phyloP scores from a whole-genome alignment of 2,797 vertebrate species.

The Gambelia wislizenii region DNA sequence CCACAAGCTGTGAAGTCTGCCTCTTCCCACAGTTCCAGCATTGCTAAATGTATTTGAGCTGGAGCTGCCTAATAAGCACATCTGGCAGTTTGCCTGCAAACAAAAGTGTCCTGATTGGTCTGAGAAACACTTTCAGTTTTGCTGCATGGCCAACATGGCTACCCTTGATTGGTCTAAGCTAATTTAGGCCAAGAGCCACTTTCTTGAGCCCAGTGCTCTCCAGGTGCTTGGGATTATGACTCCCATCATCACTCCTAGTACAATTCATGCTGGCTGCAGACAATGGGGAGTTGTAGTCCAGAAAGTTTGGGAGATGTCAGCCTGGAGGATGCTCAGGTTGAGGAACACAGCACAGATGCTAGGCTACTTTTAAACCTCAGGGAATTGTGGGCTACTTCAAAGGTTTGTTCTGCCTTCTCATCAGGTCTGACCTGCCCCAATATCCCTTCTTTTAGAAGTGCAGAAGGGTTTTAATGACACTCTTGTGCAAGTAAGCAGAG shows the following conservation, averaged over 20 bases:
- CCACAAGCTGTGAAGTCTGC: background rate
- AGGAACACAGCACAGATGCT: too few relatives aligned
- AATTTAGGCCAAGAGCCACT: background rate
- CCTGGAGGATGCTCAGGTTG: too few relatives aligned
- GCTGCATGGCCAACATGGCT: too few relatives aligned
- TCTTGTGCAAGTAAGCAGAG: too few relatives aligned
- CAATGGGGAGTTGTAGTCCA: too few relatives aligned
- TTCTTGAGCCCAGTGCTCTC: background rate
- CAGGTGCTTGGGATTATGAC: background rate
- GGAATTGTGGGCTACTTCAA: too few relatives aligned
- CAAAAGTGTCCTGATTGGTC: background rate
- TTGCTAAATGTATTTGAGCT: background rate
- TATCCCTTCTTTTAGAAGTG: background rate
- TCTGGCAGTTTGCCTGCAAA: background rate
- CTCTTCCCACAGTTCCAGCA: background rate
- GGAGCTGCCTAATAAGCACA: background rate
- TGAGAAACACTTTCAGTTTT: too few relatives aligned
- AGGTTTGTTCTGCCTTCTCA: background rate
- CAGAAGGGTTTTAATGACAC: background rate
- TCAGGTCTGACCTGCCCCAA: background rate
- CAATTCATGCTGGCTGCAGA: too few relatives aligned
- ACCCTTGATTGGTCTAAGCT: background rate
- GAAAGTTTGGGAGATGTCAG: too few relatives aligned
- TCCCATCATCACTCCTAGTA: too few relatives aligned
- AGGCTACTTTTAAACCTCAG: too few relatives aligned